These are phyloP conservation scores for Agonopterix arenella DNA, from an alignment of 2,888 invertebrate species.

Conservation along the genomic window DNA sequence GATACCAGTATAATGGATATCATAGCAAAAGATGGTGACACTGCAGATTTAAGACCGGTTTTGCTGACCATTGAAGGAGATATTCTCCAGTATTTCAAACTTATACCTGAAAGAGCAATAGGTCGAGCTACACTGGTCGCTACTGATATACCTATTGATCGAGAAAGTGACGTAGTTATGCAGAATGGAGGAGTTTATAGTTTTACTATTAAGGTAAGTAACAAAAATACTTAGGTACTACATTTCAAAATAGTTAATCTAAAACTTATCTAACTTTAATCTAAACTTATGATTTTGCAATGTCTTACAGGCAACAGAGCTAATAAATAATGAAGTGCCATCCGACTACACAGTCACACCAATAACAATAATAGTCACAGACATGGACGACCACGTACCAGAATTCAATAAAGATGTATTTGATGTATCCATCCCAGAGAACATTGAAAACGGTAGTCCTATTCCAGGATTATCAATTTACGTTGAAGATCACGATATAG, in stretches of 20 bases:
- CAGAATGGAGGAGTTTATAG: conserved; percentile 88
- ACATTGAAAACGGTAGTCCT: conserved; percentile 82
- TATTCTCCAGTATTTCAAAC: conserved; percentile 80
- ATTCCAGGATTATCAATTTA: conserved; percentile 84
- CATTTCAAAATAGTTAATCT: too few species aligned
- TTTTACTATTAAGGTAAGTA: conserved; percentile 78
- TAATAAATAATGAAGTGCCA: conserved; percentile 83
- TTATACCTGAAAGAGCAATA: conserved; percentile 74
- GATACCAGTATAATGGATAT: conserved; percentile 82
- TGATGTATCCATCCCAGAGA: conserved; percentile 85
- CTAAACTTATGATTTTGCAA: background rate
- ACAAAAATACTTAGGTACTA: background rate
- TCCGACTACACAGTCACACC: conserved; percentile 82
- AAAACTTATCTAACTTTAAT: too few species aligned
- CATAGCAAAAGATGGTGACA: conserved; percentile 88
- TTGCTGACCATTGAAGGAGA: conserved; percentile 83
- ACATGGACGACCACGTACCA: conserved; percentile 86
- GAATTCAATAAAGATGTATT: conserved; percentile 81
- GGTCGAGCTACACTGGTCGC: conserved; percentile 79
- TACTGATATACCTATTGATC: conserved; percentile 80
- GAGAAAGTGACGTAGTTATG: conserved; percentile 84
- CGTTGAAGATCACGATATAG: conserved; percentile 84
- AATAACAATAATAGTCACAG: conserved; percentile 86
- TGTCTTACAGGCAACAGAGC: conserved; percentile 79
- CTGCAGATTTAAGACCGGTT: conserved; percentile 82